A percentile compares a stretch with the other conserved stretches of the same genome.
Evolutionary conservation across 2,888 invertebrate genomes (phyloP).

Genomic region (Schizaphis graminum): DNA sequence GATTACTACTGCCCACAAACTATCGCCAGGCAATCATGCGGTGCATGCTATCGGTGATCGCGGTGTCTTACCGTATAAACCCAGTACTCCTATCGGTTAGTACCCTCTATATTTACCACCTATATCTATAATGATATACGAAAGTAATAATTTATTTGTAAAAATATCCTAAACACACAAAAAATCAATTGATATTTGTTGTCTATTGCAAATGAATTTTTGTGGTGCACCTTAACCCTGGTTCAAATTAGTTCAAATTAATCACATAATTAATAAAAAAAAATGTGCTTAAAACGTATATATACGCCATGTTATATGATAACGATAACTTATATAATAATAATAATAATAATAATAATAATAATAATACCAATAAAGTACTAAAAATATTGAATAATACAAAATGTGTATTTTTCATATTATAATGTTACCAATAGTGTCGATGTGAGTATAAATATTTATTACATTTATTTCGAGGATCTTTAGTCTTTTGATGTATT

Average conservation of each 20-base stretch:
- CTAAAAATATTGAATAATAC: neutral
- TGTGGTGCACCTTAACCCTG: neutral
- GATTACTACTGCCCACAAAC: conserved; percentile 78
- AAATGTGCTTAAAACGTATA: neutral
- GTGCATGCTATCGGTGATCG: conserved; percentile 77
- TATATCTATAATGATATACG: neutral
- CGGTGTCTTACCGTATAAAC: conserved; percentile 78
- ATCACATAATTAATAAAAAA: no score
- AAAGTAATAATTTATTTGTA: neutral
- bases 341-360: neutral
- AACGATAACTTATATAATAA: neutral
- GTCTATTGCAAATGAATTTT: neutral
- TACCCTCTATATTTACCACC: neutral
- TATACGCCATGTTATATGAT: neutral
- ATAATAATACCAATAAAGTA: neutral
- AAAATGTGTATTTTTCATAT: neutral
- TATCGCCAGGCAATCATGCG: conserved; percentile 78
- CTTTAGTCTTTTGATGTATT: neutral
- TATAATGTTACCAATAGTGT: neutral
- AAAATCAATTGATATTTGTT: neutral
- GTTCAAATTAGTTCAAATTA: neutral
- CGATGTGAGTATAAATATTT: neutral
- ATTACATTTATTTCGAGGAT: neutral
- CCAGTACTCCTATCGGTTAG: conserved; percentile 81
- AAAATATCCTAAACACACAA: neutral